Evolutionary conservation across 2,888 invertebrate species (phyloP), one percentile per base, ranked within the genome.

Genomic region (Eristalinus sepulchralis): DNA sequence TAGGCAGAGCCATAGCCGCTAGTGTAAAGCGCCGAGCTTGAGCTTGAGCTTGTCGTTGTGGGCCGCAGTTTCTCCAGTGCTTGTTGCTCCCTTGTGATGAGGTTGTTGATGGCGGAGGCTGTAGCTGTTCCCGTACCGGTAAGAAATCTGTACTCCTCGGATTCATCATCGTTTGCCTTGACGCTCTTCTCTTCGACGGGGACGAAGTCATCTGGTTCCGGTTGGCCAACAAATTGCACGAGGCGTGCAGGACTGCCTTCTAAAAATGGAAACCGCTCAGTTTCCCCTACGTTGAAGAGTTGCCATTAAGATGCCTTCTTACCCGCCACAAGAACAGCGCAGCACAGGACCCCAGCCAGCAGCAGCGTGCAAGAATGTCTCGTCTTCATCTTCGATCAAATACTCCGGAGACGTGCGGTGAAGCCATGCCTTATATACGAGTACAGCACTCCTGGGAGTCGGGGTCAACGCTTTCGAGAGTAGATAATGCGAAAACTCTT

Each of bases 401-500:
- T 27, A 86, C 86, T 86, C 73, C 36, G 22, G 63, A 71, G 27
- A 8, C 24, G 47, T 66, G 31, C 33, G 13, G 20, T 70, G 33
- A 17, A 13, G 55, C 4, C 20, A 33, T 33, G 55, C 55, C 78
- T 86, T 86, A 36, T 86, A 86, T 86, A 86, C 78, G 27, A 27
- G 27, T 5, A 27, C 27, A 27, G 2, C 53, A 66, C 55, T 63
- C 36, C 1, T 6, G 9, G 62, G 66, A 78, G 8, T 68, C 55
- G 75, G 47, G 86, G 86, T 86, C 86, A 86, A 82, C 71, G 79
- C 9, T 72, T 83, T 86, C 47, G 70, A 53, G n/a, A 55, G 39
- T 55, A 72, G 27, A 73, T 33, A 64, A 10, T 82, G 68, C 62
- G 77, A 63, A 77, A 77, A 72, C 24, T 64, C 53, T 53, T 78